Conservation (phyloP, 2,113 vertebrate species). For the Zosterops hypoxanthus region DNA sequence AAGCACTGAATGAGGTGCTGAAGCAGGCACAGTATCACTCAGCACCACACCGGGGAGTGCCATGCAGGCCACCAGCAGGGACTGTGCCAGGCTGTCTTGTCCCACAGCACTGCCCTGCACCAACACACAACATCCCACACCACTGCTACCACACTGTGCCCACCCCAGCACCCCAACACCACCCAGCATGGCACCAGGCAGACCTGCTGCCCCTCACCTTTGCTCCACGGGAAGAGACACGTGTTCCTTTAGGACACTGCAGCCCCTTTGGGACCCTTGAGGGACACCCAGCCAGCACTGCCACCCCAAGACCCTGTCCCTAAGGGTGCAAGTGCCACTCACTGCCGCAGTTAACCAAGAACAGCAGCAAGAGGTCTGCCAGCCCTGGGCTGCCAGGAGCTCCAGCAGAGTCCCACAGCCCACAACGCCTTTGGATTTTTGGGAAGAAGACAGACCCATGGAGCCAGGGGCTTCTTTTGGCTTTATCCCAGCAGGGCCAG, state of each 20-base stretch:
- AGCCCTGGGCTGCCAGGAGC: neutral
- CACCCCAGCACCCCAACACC: neutral
- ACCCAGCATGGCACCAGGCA: neutral
- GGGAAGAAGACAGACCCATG: fast-evolving
- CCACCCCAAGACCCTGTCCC: neutral
- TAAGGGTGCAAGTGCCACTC: neutral
- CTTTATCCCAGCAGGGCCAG: fast-evolving
- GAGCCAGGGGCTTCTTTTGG: neutral
- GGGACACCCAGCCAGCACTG: neutral
- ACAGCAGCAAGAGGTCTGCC: neutral
- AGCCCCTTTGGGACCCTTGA: neutral
- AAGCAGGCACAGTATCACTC: neutral
- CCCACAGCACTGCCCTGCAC: neutral
- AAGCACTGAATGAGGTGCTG: neutral
- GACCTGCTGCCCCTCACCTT: neutral
- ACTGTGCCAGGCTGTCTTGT: neutral
- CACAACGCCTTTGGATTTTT: neutral
- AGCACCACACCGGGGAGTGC: neutral
- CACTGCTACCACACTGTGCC: neutral
- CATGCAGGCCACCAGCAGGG: fast-evolving
- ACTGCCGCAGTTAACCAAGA: fast-evolving
- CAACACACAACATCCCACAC: neutral
- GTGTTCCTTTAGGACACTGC: fast-evolving
- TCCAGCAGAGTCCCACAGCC: fast-evolving
- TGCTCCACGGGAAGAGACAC: neutral